These are phyloP conservation scores for Corvus cornix DNA, from an alignment of 2,113 vertebrate genomes.

Conservation along the genomic window DNA sequence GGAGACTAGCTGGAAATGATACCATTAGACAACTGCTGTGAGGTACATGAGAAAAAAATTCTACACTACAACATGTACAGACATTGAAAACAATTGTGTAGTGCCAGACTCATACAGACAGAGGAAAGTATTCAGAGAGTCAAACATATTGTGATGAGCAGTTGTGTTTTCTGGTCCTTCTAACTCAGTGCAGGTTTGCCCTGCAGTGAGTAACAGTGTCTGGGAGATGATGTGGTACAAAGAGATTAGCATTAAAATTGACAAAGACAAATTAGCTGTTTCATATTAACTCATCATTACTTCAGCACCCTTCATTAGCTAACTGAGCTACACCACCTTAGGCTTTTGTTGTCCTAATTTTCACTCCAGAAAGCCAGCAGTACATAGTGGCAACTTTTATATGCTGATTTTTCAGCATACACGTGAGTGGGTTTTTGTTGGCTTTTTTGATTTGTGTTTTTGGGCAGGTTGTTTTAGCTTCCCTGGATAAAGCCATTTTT, in stretches of 20 bases:
- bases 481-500: background rate
- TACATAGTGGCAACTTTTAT: background rate
- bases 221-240: background rate
- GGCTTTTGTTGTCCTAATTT: background rate
- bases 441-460: fast-evolving
- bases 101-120: background rate
- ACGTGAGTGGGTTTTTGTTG: fast-evolving
- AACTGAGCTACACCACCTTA: background rate
- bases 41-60: background rate
- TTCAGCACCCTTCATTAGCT: background rate
- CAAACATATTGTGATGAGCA: background rate
- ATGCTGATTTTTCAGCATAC: background rate
- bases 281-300: background rate
- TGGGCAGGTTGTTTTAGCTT: background rate
- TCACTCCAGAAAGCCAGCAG: background rate
- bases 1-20: background rate
- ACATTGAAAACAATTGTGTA: background rate
- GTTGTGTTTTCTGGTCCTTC: background rate
- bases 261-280: background rate
- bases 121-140: background rate
- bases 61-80: background rate
- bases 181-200: background rate
- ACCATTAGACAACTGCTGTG: background rate
- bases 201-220: background rate
- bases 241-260: background rate